These are phyloP conservation scores for Schizopygopsis pylzovi DNA, from an alignment of 2,797 vertebrate genomes.

Conservation along the genomic window DNA sequence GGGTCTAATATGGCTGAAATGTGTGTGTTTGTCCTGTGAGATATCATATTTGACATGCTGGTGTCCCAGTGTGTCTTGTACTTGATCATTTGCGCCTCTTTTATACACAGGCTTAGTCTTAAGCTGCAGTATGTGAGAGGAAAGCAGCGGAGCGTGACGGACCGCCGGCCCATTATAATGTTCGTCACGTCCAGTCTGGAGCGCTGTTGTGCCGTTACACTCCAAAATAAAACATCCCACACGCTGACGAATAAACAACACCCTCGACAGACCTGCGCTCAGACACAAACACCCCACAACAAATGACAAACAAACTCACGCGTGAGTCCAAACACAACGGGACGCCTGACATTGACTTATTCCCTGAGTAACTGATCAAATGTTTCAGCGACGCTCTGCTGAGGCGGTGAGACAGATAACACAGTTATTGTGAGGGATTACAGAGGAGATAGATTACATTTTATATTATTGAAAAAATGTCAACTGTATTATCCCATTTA, in stretches of 20 bases:
- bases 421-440: background rate
- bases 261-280: slow-evolving; percentile 7
- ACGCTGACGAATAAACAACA: slow-evolving; percentile 7
- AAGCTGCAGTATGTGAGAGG: slow-evolving; percentile 33
- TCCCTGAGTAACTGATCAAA: slow-evolving; percentile 18
- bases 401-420: background rate
- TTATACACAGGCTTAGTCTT: background rate
- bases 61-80: slow-evolving; percentile 8
- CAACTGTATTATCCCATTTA: background rate
- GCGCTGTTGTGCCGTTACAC: slow-evolving; percentile 28
- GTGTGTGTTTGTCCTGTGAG: slow-evolving; percentile 12
- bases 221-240: slow-evolving; percentile 54
- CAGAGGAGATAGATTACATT: background rate
- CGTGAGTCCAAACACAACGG: background rate
- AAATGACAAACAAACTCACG: slow-evolving; percentile 35
- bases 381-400: background rate
- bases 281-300: background rate
- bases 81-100: slow-evolving; percentile 15
- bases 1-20: slow-evolving; percentile 19
- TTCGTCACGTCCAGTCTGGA: slow-evolving; percentile 68
- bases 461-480: background rate
- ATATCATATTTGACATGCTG: slow-evolving; percentile 11
- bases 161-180: slow-evolving; percentile 77
- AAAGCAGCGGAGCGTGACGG: slow-evolving; percentile 69
- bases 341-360: slow-evolving; percentile 34